Conservation (phyloP, 1,140 invertebrate genomes). For the Philopotamus ludificatus region DNA sequence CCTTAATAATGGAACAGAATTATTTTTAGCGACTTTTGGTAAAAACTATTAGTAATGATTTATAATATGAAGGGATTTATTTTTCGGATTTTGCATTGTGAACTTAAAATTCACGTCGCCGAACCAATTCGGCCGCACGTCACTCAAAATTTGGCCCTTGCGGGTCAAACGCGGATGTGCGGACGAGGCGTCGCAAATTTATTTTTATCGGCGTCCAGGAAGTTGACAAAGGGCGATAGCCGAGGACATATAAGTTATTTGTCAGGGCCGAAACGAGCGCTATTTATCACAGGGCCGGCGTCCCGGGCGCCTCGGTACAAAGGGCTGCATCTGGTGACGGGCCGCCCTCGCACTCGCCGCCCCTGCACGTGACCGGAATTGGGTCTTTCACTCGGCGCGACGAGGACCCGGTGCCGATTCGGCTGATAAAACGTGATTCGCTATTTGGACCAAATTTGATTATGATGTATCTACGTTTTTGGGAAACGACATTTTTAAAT, state of each 20-base stretch:
- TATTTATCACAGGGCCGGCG: not conserved
- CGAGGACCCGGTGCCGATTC: not conserved
- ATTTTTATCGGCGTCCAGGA: constrained; percentile 17
- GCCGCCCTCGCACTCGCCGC: constrained; percentile 7
- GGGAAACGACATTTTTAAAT: too few relatives aligned
- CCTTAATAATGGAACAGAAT: too few relatives aligned
- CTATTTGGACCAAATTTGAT: not conserved
- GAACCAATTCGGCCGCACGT: too few relatives aligned
- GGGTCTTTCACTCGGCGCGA: not conserved
- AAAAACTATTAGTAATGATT: too few relatives aligned
- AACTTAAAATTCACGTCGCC: too few relatives aligned
- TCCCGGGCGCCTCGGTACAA: not conserved
- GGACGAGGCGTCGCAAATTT: not conserved
- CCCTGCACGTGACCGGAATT: constrained; percentile 16
- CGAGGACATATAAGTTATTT: constrained; percentile 4
- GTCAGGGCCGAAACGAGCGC: not conserved
- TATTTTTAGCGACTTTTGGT: too few relatives aligned
- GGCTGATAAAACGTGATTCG: constrained; percentile 6
- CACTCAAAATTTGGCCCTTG: too few relatives aligned
- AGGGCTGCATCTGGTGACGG: constrained; percentile 14
- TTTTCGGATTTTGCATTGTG: too few relatives aligned
- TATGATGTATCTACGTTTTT: too few relatives aligned
- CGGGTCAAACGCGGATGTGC: not conserved
- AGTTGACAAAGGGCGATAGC: constrained; percentile 19
- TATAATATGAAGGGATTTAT: too few relatives aligned